phyloP scores from a whole-genome alignment of 1,140 invertebrate genomes.

The Drosophila serrata region DNA sequence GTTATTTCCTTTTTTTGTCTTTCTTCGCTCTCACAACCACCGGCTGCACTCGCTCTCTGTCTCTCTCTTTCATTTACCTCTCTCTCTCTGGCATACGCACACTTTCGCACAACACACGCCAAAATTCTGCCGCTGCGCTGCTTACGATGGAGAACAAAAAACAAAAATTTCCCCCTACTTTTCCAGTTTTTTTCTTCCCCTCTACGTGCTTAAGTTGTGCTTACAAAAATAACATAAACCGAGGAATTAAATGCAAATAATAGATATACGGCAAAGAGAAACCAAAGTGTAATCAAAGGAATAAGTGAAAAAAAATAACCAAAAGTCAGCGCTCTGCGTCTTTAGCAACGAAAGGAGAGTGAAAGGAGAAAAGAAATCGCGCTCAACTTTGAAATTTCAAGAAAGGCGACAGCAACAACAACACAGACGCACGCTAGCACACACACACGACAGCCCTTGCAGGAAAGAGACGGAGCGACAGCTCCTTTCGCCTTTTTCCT shows the following conservation, averaged over 20 bases:
- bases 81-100: constrained; percentile 21
- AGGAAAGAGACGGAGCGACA: constrained; percentile 46
- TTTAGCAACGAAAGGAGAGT: constrained; percentile 39
- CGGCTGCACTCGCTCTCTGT: constrained; percentile 53
- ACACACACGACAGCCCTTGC: constrained; percentile 27
- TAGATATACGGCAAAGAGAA: constrained; percentile 45
- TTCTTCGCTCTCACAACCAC: constrained; percentile 48
- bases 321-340: constrained; percentile 52
- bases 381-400: constrained; percentile 49
- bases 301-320: constrained; percentile 51
- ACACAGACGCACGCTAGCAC: constrained; percentile 36
- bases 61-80: constrained; percentile 14
- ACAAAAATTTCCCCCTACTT: constrained; percentile 55
- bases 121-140: constrained; percentile 57
- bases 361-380: constrained; percentile 44
- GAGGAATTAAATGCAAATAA: constrained; percentile 34
- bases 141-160: constrained; percentile 40
- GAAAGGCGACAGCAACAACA: constrained; percentile 51
- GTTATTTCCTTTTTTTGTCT: constrained; percentile 43
- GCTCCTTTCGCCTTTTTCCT: constrained; percentile 73
- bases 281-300: constrained; percentile 61
- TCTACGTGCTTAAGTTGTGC: constrained; percentile 81
- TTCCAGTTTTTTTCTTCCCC: constrained; percentile 75
- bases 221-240: constrained; percentile 43
- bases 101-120: constrained; percentile 35